Conservation (phyloP, 2,797 vertebrate species). For the Dicrostonyx torquatus region DNA sequence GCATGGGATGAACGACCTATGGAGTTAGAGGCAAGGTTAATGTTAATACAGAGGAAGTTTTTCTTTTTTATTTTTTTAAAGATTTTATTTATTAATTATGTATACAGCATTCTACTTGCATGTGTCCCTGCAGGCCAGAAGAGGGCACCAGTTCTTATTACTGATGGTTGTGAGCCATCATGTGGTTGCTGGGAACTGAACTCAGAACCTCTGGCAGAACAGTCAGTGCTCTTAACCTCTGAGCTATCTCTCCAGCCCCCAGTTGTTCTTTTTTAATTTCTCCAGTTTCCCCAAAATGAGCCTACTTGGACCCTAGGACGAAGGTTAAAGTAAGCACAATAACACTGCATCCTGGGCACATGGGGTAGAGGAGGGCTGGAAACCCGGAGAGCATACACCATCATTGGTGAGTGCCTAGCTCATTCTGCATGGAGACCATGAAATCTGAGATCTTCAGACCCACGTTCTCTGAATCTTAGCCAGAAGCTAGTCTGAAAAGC, state of each 20-base stretch:
- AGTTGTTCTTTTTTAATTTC: background rate
- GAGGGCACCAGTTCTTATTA: too few relatives aligned
- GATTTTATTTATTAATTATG: too few relatives aligned
- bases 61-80: slow-evolving; percentile 21
- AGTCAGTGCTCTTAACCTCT: too few relatives aligned
- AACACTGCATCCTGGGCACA: background rate
- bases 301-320: background rate
- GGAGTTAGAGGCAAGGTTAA: background rate
- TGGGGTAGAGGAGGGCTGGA: background rate
- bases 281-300: slow-evolving; percentile 1
- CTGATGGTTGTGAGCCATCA: too few relatives aligned
- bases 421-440: background rate
- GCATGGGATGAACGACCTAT: background rate
- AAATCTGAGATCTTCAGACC: background rate
- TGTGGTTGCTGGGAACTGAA: too few relatives aligned
- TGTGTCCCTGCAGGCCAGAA: too few relatives aligned
- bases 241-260: too few relatives aligned
- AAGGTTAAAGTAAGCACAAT: background rate
- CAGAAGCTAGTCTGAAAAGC: slow-evolving; percentile 30
- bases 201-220: too few relatives aligned
- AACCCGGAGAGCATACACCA: background rate
- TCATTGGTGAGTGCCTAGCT: background rate
- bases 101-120: too few relatives aligned
- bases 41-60: background rate
- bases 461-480: slow-evolving; percentile 26